These are phyloP conservation scores for Lepidochitona cinerea DNA, from an alignment of 2,888 invertebrate genomes.

Conservation along the genomic window DNA sequence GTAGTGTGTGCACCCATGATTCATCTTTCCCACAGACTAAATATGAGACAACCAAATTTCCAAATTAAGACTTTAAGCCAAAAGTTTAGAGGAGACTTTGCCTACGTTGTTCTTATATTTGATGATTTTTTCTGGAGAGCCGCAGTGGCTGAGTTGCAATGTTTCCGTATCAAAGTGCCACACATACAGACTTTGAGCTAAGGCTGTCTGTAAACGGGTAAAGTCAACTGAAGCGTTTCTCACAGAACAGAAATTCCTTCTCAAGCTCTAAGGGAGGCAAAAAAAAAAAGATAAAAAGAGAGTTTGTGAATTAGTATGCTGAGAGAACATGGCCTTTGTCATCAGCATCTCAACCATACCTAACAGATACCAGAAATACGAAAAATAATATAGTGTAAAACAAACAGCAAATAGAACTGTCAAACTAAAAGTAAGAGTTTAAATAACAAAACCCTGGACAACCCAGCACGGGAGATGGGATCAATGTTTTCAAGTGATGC, in stretches of 20 bases:
- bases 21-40: not conserved
- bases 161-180: not conserved
- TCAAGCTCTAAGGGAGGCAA: not conserved
- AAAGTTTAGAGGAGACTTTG: not conserved
- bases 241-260: conserved; percentile 3
- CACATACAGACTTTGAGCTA: not conserved
- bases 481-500: too few species aligned
- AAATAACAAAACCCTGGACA: too few species aligned
- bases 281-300: not conserved
- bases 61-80: not conserved
- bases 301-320: not conserved
- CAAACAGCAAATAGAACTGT: too few species aligned
- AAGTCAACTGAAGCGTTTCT: conserved; percentile 1
- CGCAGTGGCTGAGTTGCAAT: not conserved
- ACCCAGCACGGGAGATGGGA: too few species aligned
- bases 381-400: too few species aligned
- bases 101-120: not conserved
- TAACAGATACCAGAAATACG: too few species aligned
- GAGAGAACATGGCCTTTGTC: not conserved
- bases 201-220: not conserved
- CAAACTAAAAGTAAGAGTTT: too few species aligned
- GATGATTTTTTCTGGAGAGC: not conserved
- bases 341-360: too few species aligned
- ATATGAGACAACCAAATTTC: not conserved
- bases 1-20: too few species aligned